Percentiles rank a stretch among this genome's conserved stretches.
These are phyloP conservation scores for Hypomecis punctinalis DNA, from an alignment of 2,888 invertebrate species.

Conservation along the genomic window DNA sequence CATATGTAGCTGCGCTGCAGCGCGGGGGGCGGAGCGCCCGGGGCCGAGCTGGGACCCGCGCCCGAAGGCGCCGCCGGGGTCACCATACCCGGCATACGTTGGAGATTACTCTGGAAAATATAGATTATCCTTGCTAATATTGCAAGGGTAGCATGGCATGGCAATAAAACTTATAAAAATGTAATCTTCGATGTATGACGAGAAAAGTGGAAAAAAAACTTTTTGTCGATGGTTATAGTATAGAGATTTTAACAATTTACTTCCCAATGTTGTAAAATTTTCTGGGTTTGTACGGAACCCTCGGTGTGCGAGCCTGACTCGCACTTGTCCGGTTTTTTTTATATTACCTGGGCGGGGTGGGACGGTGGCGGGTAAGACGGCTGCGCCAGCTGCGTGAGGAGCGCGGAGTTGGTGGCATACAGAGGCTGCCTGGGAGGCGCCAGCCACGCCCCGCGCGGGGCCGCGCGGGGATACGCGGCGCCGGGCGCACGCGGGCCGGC, in stretches of 20 bases:
- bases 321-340: too few species aligned
- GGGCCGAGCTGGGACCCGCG: slow-evolving; percentile 37
- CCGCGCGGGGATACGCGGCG: slow-evolving; percentile 52
- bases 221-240: too few species aligned
- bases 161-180: too few species aligned
- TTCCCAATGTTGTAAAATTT: too few species aligned
- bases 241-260: too few species aligned
- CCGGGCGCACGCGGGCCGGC: slow-evolving; percentile 45
- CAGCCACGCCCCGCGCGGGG: slow-evolving; percentile 57
- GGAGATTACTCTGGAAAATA: slow-evolving; percentile 52
- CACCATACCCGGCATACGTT: slow-evolving; percentile 67
- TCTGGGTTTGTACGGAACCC: too few species aligned
- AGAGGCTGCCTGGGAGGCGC: slow-evolving; percentile 67
- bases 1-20: slow-evolving; percentile 85
- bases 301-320: too few species aligned
- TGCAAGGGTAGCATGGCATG: too few species aligned
- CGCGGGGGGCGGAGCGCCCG: slow-evolving; percentile 43
- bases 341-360: slow-evolving; percentile 55
- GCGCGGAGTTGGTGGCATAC: slow-evolving; percentile 78
- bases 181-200: too few species aligned
- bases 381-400: slow-evolving; percentile 87
- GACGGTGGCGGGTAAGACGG: slow-evolving; percentile 83
- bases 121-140: too few species aligned
- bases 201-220: too few species aligned
- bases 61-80: slow-evolving; percentile 54